Percentiles rank a stretch among this genome's conserved stretches.
phyloP scores from a whole-genome alignment of 2,888 invertebrate genomes.

The Spicauda simplicius region DNA sequence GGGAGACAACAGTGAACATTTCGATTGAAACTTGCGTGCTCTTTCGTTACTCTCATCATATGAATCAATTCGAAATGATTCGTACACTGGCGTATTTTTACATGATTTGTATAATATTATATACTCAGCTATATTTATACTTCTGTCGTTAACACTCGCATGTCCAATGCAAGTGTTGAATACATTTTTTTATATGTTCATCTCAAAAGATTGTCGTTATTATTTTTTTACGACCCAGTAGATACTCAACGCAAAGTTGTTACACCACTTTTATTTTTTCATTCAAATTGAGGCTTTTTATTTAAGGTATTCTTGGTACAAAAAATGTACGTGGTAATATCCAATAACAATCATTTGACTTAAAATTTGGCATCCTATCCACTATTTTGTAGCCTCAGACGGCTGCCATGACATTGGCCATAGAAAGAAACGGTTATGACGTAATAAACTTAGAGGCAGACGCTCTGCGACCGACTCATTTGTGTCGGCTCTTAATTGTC shows the following conservation, averaged over 20 bases:
- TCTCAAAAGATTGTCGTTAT: constrained; percentile 15
- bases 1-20: no score
- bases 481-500: constrained; percentile 64
- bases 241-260: background rate
- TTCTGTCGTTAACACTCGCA: constrained; percentile 4
- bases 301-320: background rate
- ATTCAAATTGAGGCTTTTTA: background rate
- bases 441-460: constrained; percentile 49
- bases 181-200: background rate
- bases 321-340: background rate
- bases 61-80: no score
- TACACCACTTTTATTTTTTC: background rate
- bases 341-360: constrained; percentile 18
- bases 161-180: background rate
- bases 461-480: constrained; percentile 52
- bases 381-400: constrained; percentile 26
- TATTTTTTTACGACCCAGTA: constrained; percentile 1
- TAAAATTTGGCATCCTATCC: constrained; percentile 17
- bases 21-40: no score
- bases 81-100: no score
- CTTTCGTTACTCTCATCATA: no score
- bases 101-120: no score
- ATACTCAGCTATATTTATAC: background rate
- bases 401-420: constrained; percentile 37
- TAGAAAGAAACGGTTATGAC: constrained; percentile 51